Evolutionary conservation across 1,140 invertebrate genomes (phyloP), one percentile per base, ranked within the genome.

Genomic region (Pseudomyrmex dendroicus): DNA sequence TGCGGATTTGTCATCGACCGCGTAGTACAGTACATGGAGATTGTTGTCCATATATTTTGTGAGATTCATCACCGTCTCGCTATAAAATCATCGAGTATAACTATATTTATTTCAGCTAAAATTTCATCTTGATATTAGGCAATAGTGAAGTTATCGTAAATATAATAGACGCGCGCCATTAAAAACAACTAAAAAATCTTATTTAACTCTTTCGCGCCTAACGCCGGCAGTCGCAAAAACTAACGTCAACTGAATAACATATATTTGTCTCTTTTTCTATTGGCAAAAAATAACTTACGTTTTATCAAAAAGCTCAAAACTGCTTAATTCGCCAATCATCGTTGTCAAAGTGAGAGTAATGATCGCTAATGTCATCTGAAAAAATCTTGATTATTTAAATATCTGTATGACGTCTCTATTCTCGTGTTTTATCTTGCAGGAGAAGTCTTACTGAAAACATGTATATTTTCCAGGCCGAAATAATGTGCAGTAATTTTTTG

Each of bases 401-500:
- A 17, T 17, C 20, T 15, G 7, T 46, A 62, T 17, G n/a, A 44
- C 52, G 59, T 48, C 0, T 5, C 50, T 9, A 2, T 1, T 25
- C 22, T 48, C 25, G 46, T 10, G 44, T 20, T 22, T 44, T 15
- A 12, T 50, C n/a, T 61, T 0, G 1, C 9, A 50, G 2, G 54
- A 22, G 2, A 56, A 35, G 35, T 35, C 35, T 86, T 77, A 86
- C 88, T 2, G 82, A 89, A 72, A 87, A 90, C 2, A 64, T 9
- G 13, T 90, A 87, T 2, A 84, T 57, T 25, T 77, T 89, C 87
- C 87, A 86, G 9, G 85, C 72, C 1, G 85, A 80, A 44, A 15
- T 15, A 20, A 89, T 62, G 35, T 90, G 89, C 2, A 90, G 25
- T 17, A 74, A 63, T 80, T 90, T 90, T 63, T 89, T 89, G 10